phyloP scores from a whole-genome alignment of 2,797 vertebrate species.

The Helarctos malayanus region DNA sequence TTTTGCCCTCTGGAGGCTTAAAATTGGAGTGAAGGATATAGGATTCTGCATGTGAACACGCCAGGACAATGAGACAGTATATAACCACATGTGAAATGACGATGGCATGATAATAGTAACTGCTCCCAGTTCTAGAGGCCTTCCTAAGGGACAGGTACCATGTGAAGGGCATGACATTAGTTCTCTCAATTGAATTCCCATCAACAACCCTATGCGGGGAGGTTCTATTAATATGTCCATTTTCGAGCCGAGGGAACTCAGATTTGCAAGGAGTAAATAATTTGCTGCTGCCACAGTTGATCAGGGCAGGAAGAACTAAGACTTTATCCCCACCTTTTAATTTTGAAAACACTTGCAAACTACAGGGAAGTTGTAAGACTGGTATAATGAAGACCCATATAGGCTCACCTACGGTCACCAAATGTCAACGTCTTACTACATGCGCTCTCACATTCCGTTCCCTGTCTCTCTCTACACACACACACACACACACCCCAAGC shows the following conservation, averaged over 20 bases:
- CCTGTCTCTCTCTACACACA: background rate
- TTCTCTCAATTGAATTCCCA: background rate
- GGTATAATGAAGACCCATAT: background rate
- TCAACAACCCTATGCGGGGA: background rate
- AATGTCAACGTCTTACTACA: background rate
- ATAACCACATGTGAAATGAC: background rate
- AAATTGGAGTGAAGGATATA: slow-evolving; percentile 25
- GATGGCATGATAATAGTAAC: background rate
- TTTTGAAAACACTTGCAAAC: slow-evolving; percentile 50
- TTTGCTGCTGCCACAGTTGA: background rate
- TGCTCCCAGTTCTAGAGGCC: background rate
- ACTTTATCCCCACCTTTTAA: background rate
- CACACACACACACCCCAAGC: background rate
- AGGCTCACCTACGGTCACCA: background rate
- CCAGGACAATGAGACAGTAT: background rate
- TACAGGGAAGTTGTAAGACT: background rate
- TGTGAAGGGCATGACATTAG: background rate
- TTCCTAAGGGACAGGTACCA: background rate
- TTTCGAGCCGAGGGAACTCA: background rate
- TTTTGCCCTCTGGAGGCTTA: slow-evolving; percentile 3
- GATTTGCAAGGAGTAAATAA: background rate
- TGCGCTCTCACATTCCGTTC: background rate
- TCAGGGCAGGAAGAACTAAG: background rate
- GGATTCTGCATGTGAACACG: background rate
- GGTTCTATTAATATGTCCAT: background rate